These are phyloP conservation scores for Endomychus coccineus DNA, from an alignment of 2,888 invertebrate species.

Conservation along the genomic window DNA sequence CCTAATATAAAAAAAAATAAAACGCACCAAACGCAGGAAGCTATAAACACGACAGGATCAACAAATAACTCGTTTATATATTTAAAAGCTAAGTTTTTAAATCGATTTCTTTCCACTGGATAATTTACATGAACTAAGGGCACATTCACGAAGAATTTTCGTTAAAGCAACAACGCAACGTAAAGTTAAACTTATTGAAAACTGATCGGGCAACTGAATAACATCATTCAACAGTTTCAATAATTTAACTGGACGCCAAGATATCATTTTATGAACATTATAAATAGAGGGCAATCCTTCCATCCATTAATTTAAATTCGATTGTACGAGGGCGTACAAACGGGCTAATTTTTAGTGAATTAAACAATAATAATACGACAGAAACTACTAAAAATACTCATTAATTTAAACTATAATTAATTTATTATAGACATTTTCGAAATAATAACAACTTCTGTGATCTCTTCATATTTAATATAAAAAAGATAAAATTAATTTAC, in stretches of 20 bases:
- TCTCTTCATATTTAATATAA: conserved; percentile 24
- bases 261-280: no score
- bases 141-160: conserved; percentile 23
- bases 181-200: conserved; percentile 33
- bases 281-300: conserved; percentile 14
- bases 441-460: conserved; percentile 35
- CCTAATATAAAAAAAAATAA: conserved; percentile 28
- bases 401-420: no score
- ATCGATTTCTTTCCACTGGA: conserved; percentile 6
- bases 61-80: conserved; percentile 20
- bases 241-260: conserved; percentile 12
- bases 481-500: conserved; percentile 24
- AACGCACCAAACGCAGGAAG: conserved; percentile 36
- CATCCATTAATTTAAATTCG: no score
- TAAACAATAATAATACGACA: no score
- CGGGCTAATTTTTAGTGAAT: no score
- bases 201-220: conserved; percentile 36
- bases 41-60: conserved; percentile 33
- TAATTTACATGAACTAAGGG: conserved; percentile 22
- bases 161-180: conserved; percentile 15
- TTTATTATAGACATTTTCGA: no score
- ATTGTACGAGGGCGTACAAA: no score
- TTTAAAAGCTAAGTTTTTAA: conserved; percentile 12
- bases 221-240: conserved; percentile 28
- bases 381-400: no score